Percentiles rank a stretch among this genome's conserved stretches.
phyloP scores from a whole-genome alignment of 2,888 invertebrate species.

The Colostygia pectinataria region DNA sequence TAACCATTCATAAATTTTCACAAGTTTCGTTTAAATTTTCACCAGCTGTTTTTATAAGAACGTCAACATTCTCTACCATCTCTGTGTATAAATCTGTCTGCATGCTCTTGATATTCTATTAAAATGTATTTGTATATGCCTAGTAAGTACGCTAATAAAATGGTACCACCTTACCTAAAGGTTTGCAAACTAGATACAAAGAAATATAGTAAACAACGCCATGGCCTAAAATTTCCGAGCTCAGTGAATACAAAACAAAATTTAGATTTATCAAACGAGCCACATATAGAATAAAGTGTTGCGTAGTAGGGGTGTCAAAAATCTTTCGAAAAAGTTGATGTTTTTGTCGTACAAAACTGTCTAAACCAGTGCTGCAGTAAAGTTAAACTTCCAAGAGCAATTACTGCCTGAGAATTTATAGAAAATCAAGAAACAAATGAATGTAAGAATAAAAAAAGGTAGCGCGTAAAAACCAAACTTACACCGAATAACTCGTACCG shows the following conservation, averaged over 20 bases:
- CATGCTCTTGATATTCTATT: too few species aligned
- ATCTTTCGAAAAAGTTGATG: neutral
- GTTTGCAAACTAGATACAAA: slow-evolving; percentile 9
- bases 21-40: neutral
- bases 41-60: too few species aligned
- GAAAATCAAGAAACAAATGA: too few species aligned
- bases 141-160: neutral
- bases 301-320: slow-evolving; percentile 13
- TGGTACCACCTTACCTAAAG: neutral
- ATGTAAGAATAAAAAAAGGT: too few species aligned
- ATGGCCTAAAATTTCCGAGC: slow-evolving; percentile 34
- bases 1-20: neutral
- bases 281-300: slow-evolving; percentile 31
- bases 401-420: too few species aligned
- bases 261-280: slow-evolving; percentile 38
- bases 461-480: too few species aligned
- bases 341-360: too few species aligned
- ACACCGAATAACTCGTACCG: too few species aligned
- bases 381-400: too few species aligned
- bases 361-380: too few species aligned
- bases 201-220: slow-evolving; percentile 28
- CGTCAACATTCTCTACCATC: neutral
- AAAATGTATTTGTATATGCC: too few species aligned
- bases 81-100: too few species aligned
- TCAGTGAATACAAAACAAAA: slow-evolving; percentile 38